phyloP scores from a whole-genome alignment of 2,113 vertebrate genomes.

The Sylvietta virens region DNA sequence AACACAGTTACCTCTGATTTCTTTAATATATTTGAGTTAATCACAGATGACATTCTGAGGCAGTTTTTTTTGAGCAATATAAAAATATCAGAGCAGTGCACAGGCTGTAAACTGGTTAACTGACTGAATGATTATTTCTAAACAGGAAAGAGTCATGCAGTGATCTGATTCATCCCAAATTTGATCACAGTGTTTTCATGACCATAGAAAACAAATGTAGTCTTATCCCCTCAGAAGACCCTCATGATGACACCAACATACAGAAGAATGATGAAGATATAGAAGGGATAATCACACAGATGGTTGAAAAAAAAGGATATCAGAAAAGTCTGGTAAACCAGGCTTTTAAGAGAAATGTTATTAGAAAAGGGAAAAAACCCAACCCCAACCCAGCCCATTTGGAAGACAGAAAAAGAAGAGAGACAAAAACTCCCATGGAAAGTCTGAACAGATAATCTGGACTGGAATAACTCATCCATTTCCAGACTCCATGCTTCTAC shows the following conservation, averaged over 20 bases:
- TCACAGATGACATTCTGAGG: slow-evolving; percentile 1
- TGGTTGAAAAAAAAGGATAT: not conserved
- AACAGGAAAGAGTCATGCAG: not conserved
- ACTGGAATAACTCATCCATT: not conserved
- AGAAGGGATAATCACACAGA: not conserved
- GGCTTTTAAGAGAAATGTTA: not conserved
- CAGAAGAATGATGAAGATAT: not conserved
- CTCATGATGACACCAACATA: not conserved
- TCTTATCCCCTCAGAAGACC: not conserved
- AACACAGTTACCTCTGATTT: slow-evolving; percentile 31
- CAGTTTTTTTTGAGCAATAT: not conserved
- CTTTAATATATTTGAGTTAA: slow-evolving; percentile 38
- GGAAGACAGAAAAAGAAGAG: not conserved
- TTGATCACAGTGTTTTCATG: not conserved
- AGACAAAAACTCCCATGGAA: not conserved
- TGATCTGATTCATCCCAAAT: not conserved
- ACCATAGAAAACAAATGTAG: not conserved
- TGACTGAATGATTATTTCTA: not conserved
- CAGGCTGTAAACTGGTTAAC: not conserved
- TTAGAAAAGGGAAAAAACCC: not conserved
- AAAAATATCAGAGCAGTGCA: not conserved
- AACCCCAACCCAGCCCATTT: not conserved
- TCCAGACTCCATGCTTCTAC: not conserved
- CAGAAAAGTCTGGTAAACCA: not conserved
- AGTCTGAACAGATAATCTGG: not conserved